A percentile compares a stretch with the other conserved stretches of the same genome.
These are phyloP conservation scores for Actinemys pallida DNA, from an alignment of 2,113 vertebrate species.

Conservation along the genomic window DNA sequence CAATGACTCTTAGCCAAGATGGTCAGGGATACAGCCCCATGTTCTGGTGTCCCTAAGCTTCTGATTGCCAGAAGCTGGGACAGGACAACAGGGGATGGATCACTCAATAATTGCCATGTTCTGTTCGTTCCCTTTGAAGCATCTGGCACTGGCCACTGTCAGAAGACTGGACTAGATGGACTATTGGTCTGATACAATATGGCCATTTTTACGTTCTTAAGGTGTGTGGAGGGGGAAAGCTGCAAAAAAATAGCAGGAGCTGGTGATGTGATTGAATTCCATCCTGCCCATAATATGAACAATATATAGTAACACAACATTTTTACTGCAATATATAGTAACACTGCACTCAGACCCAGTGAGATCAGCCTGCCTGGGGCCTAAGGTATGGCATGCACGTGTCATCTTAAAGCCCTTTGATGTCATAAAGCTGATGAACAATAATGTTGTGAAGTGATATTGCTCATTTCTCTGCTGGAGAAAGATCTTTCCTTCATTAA, in stretches of 20 bases:
- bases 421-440: background rate
- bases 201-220: background rate
- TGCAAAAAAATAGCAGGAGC: background rate
- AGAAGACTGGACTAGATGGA: no score
- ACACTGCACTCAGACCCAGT: background rate
- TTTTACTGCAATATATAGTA: no score
- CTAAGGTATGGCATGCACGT: background rate
- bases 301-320: no score
- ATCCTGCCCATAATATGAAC: no score
- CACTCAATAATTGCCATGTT: background rate
- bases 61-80: background rate
- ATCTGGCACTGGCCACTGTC: background rate
- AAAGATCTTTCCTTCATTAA: no score
- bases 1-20: background rate
- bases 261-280: background rate
- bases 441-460: no score
- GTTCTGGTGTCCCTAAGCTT: background rate
- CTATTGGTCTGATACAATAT: background rate
- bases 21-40: background rate
- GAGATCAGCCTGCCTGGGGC: fast-evolving
- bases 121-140: background rate
- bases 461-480: no score
- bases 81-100: background rate
- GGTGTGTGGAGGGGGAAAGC: background rate
- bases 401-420: background rate